Conservation (phyloP, 2,113 vertebrate species). For the Nansenia antarctica region DNA sequence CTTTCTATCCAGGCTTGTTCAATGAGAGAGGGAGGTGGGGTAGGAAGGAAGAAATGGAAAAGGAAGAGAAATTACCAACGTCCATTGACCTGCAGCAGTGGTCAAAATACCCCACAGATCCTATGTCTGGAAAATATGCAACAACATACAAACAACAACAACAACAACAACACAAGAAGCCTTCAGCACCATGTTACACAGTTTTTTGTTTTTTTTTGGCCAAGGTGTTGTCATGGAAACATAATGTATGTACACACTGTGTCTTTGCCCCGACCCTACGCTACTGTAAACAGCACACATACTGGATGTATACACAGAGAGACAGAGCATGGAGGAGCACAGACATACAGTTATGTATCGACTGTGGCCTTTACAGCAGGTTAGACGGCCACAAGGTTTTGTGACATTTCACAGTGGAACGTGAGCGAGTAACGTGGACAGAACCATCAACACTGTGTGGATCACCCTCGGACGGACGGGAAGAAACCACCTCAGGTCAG, state of each 20-base stretch:
- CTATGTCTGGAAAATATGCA: slow-evolving; percentile 99
- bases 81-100: slow-evolving; percentile 94
- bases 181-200: slow-evolving; percentile 77
- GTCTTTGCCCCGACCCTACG: slow-evolving; percentile 50
- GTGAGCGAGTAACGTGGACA: no score
- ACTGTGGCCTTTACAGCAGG: neutral
- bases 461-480: no score
- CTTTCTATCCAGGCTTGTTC: slow-evolving; percentile 55
- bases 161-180: slow-evolving; percentile 82
- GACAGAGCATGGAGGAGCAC: neutral
- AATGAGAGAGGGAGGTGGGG: slow-evolving; percentile 54
- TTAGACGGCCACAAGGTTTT: neutral
- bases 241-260: slow-evolving; percentile 33
- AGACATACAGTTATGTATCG: neutral
- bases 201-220: no score
- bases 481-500: neutral
- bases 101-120: slow-evolving; percentile 99
- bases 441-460: no score
- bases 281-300: neutral
- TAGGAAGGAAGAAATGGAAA: slow-evolving; percentile 94
- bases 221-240: neutral
- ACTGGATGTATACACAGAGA: neutral
- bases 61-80: slow-evolving; percentile 97
- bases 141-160: slow-evolving; percentile 96
- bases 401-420: neutral